Percentiles rank a stretch among this genome's conserved stretches.
phyloP scores from a whole-genome alignment of 2,797 vertebrate species.

The Clarias pachynema region DNA sequence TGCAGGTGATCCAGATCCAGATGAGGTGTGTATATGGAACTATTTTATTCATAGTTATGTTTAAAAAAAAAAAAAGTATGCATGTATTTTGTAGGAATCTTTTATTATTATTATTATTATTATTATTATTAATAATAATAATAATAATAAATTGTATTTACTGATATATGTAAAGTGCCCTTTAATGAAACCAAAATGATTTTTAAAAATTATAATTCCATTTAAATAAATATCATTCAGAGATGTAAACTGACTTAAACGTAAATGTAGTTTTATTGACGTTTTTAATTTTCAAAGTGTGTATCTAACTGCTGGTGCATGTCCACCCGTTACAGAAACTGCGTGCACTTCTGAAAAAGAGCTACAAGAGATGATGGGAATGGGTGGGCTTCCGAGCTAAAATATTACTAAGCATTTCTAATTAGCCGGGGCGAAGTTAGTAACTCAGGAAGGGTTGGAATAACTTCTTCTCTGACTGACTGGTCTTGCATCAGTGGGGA shows the following conservation, averaged over 20 bases:
- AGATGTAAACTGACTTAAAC: not conserved
- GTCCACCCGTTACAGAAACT: constrained; percentile 20
- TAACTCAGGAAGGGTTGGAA: constrained; percentile 16
- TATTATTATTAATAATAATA: too few species aligned
- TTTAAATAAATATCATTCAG: not conserved
- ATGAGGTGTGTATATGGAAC: not conserved
- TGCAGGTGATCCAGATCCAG: not conserved
- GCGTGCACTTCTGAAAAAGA: constrained; percentile 1
- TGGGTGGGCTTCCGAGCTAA: not conserved
- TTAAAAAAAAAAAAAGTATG: not conserved
- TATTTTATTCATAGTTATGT: not conserved
- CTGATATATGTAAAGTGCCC: not conserved
- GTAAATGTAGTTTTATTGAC: constrained; percentile 7
- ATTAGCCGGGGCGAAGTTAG: constrained; percentile 7
- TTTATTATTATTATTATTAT: too few species aligned
- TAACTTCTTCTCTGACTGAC: constrained; percentile 41
- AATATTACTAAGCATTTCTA: constrained; percentile 24
- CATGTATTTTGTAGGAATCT: not conserved
- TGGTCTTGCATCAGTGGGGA: constrained; percentile 48
- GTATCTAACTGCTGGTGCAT: not conserved
- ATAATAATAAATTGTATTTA: not conserved
- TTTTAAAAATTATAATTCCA: not conserved
- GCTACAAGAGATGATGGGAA: constrained; percentile 9
- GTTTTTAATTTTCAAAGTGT: constrained; percentile 8
- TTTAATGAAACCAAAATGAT: not conserved